These are phyloP conservation scores for Siniperca undulata DNA, from an alignment of 2,797 vertebrate genomes.

Conservation along the genomic window DNA sequence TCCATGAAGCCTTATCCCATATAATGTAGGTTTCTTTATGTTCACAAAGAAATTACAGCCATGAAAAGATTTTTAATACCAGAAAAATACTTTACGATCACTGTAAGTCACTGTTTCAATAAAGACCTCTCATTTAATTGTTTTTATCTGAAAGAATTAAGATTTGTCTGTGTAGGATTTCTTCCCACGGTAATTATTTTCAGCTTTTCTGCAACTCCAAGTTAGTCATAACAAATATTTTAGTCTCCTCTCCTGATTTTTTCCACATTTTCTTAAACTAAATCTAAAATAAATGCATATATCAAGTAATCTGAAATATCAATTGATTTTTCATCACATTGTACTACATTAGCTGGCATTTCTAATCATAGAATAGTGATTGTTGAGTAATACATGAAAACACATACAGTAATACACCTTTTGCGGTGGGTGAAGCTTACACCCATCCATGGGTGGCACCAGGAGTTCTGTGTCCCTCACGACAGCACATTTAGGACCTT, in stretches of 20 bases:
- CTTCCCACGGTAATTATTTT: slow-evolving; percentile 21
- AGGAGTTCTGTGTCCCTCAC: background rate
- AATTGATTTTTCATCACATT: background rate
- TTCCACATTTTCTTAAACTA: background rate
- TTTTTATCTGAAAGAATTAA: slow-evolving; percentile 3
- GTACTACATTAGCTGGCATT: background rate
- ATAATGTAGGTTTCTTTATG: slow-evolving; percentile 18
- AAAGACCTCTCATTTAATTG: background rate
- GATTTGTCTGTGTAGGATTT: slow-evolving; percentile 6
- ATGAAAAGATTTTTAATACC: slow-evolving; percentile 28
- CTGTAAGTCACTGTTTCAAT: background rate
- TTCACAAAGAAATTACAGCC: slow-evolving; percentile 30
- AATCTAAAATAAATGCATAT: background rate
- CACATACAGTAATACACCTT: too few species aligned
- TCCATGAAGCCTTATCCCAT: slow-evolving; percentile 17
- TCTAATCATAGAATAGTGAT: background rate
- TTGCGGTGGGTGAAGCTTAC: background rate
- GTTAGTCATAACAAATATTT: slow-evolving; percentile 3
- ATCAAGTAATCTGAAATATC: background rate
- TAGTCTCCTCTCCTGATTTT: background rate
- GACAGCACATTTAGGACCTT: background rate
- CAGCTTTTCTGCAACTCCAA: background rate
- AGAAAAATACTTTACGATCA: slow-evolving; percentile 26
- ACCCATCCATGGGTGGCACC: background rate
- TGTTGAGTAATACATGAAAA: background rate